Evolutionary conservation across 1,140 invertebrate genomes (phyloP).

Genomic region (Zaprionus africanus): DNA sequence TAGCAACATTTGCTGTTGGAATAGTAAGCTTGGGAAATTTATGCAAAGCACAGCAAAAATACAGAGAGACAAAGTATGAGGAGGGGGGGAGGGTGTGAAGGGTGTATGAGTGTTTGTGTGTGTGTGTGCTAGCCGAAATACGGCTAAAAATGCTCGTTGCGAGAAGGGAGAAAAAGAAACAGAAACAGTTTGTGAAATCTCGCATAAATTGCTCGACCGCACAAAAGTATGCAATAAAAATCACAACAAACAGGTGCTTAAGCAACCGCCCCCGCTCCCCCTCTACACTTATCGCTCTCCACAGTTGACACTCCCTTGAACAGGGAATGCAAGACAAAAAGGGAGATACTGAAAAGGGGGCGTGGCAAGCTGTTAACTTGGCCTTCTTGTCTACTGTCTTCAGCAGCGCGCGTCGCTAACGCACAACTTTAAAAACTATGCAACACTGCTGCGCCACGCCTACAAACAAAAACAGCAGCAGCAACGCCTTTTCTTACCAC

Average conservation of each 20-base stretch:
- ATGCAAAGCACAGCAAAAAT: conserved; percentile 69
- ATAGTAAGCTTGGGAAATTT: conserved; percentile 52
- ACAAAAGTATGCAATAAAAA: conserved; percentile 76
- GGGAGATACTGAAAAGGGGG: not conserved
- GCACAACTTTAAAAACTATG: conserved; percentile 57
- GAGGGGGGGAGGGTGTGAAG: not conserved
- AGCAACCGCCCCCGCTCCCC: not conserved
- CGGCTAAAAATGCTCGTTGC: not conserved
- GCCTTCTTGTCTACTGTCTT: conserved; percentile 10
- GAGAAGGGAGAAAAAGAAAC: conserved; percentile 2
- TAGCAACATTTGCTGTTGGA: conserved; percentile 23
- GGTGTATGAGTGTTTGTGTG: not conserved
- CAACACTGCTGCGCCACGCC: conserved; percentile 32
- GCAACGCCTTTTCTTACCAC: not conserved
- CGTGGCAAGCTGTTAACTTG: conserved; percentile 25
- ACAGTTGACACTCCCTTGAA: not conserved
- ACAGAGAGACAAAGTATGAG: conserved; percentile 29
- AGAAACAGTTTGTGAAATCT: conserved; percentile 57
- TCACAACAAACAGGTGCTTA: conserved; percentile 71
- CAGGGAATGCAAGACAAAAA: not conserved
- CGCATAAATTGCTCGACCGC: conserved; percentile 67
- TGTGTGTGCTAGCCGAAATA: conserved; percentile 25
- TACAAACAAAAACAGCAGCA: not conserved
- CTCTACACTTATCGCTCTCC: not conserved
- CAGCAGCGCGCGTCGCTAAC: not conserved